Evolutionary conservation across 1,140 invertebrate species (phyloP).

Genomic region (Drosophila chauvacae): DNA sequence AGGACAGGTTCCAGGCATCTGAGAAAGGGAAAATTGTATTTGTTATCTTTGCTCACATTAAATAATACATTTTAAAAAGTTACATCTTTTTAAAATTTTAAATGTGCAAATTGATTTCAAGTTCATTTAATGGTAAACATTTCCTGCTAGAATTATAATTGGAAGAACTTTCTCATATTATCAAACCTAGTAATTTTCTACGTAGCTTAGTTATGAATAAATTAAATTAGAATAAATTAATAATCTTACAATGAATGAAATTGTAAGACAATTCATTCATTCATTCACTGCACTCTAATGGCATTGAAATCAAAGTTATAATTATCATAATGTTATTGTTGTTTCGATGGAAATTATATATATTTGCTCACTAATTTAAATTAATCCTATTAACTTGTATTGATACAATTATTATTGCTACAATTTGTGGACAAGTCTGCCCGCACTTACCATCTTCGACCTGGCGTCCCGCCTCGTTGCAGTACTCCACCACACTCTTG

Average conservation of each 20-base stretch:
- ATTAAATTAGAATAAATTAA: too few species aligned
- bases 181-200: background rate
- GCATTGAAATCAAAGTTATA: background rate
- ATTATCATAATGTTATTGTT: background rate
- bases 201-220: background rate
- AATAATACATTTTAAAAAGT: background rate
- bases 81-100: too few species aligned
- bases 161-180: background rate
- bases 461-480: conserved; percentile 56
- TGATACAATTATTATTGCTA: too few species aligned
- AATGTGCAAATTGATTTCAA: background rate
- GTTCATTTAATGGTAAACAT: background rate
- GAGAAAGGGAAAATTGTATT: background rate
- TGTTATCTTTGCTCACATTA: background rate
- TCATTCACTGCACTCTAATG: background rate
- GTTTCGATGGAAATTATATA: background rate
- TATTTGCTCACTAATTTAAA: background rate
- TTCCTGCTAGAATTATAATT: background rate
- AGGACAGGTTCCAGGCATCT: conserved; percentile 73
- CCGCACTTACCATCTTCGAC: conserved; percentile 53
- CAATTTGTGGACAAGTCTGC: background rate
- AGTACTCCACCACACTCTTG: conserved; percentile 77
- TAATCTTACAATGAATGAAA: background rate
- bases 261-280: background rate
- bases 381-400: too few species aligned